Evolutionary conservation across 1,140 invertebrate species (phyloP).

Genomic region (Macrobrachium nipponense): DNA sequence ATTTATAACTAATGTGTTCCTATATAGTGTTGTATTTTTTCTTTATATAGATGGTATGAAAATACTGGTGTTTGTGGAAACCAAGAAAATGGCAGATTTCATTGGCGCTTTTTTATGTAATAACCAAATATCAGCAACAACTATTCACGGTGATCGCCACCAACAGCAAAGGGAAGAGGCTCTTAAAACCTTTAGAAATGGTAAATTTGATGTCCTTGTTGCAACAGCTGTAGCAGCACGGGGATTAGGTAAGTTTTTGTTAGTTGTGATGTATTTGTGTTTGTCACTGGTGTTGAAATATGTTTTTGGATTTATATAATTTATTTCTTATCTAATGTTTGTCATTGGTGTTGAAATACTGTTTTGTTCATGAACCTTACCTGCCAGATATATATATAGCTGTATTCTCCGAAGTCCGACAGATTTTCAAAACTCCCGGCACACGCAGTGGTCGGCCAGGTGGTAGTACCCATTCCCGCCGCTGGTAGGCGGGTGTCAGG

Average conservation of each 20-base stretch:
- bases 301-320: too few species aligned
- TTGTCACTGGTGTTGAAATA: too few species aligned
- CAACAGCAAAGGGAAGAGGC: constrained; percentile 92
- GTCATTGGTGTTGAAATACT: too few species aligned
- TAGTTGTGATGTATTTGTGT: too few species aligned
- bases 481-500: too few species aligned
- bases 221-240: constrained; percentile 94
- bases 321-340: too few species aligned
- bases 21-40: constrained; percentile 56
- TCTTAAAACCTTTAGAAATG: constrained; percentile 83
- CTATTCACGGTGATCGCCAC: constrained; percentile 92
- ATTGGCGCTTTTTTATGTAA: constrained; percentile 82
- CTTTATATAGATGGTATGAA: constrained; percentile 70
- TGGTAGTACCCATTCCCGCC: too few species aligned
- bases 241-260: constrained; percentile 76
- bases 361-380: too few species aligned
- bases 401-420: too few species aligned
- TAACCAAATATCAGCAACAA: constrained; percentile 80
- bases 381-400: too few species aligned
- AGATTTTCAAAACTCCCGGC: too few species aligned
- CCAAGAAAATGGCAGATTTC: constrained; percentile 90
- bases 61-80: constrained; percentile 90
- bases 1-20: neutral
- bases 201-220: constrained; percentile 82
- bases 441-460: too few species aligned